These are phyloP conservation scores for Brachyopa scutellaris DNA, from an alignment of 2,888 invertebrate species.

Conservation along the genomic window DNA sequence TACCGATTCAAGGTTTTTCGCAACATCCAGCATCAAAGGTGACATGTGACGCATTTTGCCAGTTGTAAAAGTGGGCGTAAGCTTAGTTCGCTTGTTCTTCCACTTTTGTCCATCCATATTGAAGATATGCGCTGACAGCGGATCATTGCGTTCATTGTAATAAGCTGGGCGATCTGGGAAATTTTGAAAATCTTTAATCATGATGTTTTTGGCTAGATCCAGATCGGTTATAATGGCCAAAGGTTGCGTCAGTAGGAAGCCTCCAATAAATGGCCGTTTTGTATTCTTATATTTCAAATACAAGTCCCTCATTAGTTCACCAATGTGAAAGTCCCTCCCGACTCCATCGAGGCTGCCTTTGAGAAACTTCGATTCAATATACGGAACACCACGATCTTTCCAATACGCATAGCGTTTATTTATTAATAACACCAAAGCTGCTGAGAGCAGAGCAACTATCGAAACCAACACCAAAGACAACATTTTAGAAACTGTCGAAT, in stretches of 20 bases:
- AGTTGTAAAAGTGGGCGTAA: conserved; percentile 82
- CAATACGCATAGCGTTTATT: too few species aligned
- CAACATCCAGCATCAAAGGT: conserved; percentile 76
- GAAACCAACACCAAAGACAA: conserved; percentile 13
- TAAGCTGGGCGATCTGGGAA: conserved; percentile 78
- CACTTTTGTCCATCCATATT: conserved; percentile 80
- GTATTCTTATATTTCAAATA: conserved; percentile 73
- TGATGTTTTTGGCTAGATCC: conserved; percentile 78
- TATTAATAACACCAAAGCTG: neutral
- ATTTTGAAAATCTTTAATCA: conserved; percentile 80
- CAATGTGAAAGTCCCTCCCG: conserved; percentile 74
- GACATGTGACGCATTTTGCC: conserved; percentile 83
- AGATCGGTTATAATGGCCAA: conserved; percentile 76
- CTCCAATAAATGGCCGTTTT: conserved; percentile 75
- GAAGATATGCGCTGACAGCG: conserved; percentile 78
- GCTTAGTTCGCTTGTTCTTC: conserved; percentile 81
- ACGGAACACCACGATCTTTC: conserved; percentile 73
- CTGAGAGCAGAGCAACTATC: neutral
- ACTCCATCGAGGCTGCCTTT: conserved; percentile 75
- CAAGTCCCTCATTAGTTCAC: conserved; percentile 75
- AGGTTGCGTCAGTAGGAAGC: conserved; percentile 74
- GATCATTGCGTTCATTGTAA: conserved; percentile 77
- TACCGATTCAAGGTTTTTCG: conserved; percentile 72
- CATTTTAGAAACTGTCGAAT: neutral
- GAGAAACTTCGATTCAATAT: conserved; percentile 70